Conservation (phyloP, 2,797 vertebrate genomes). For the Gymnoscopelus braueri region DNA sequence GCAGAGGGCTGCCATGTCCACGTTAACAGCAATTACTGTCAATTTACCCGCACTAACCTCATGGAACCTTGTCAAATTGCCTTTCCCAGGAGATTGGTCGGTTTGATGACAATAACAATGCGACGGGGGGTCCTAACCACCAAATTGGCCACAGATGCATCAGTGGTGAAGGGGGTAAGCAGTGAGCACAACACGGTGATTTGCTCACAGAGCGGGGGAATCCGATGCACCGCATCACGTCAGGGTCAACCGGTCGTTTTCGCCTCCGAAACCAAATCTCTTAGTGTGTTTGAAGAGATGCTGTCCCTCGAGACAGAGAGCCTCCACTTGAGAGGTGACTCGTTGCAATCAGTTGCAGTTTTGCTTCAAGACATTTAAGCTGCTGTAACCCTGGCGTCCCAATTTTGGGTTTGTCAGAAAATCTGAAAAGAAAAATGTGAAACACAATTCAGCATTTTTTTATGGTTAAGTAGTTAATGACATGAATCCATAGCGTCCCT, state of each 20-base stretch:
- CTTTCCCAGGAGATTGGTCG: constrained; percentile 73
- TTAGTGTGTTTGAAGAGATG: neutral
- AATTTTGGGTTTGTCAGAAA: too few species aligned
- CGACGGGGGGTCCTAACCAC: constrained; percentile 79
- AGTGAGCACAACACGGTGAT: constrained; percentile 64
- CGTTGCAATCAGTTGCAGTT: too few species aligned
- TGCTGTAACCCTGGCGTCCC: too few species aligned
- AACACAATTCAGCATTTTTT: too few species aligned
- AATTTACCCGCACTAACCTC: constrained; percentile 58
- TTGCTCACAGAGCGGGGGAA: constrained; percentile 35
- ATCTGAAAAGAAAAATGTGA: too few species aligned
- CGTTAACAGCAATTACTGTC: constrained; percentile 46
- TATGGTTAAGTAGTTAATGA: too few species aligned
- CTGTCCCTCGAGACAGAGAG: neutral
- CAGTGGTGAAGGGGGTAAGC: constrained; percentile 73
- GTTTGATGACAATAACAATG: constrained; percentile 84
- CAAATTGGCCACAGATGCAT: constrained; percentile 85
- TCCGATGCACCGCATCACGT: constrained; percentile 15
- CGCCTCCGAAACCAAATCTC: neutral
- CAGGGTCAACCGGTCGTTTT: constrained; percentile 1
- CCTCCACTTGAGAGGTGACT: neutral
- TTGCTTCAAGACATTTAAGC: too few species aligned
- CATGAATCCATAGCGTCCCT: too few species aligned
- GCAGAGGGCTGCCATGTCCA: constrained; percentile 30
- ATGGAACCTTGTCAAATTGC: constrained; percentile 44